A percentile compares a stretch with the other conserved stretches of the same genome.
Evolutionary conservation across 2,113 vertebrate genomes (phyloP).

Genomic region (Pangasianodon gigas): DNA sequence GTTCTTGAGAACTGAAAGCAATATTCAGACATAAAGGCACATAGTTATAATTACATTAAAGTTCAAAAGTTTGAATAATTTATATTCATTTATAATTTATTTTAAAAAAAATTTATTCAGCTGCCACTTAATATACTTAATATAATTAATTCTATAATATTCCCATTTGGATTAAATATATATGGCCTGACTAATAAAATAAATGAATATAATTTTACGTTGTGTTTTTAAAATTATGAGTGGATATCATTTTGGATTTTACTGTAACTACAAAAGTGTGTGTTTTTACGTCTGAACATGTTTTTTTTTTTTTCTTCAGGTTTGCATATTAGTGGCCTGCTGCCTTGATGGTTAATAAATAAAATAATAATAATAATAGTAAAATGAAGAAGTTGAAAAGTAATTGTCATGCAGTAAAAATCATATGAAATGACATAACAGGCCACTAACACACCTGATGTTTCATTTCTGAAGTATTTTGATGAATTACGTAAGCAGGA

Average conservation of each 20-base stretch:
- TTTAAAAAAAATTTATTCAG: neutral
- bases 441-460: neutral
- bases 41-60: no score
- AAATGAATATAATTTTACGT: neutral
- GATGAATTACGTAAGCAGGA: neutral
- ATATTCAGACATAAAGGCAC: no score
- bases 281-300: neutral
- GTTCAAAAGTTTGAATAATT: neutral
- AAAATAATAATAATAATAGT: neutral
- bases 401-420: neutral
- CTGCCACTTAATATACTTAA: no score
- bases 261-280: neutral
- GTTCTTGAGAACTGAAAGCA: no score
- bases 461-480: neutral
- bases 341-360: neutral
- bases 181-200: neutral
- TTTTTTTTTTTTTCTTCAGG: neutral
- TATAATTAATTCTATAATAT: neutral
- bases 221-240: no score
- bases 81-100: neutral
- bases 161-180: neutral
- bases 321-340: neutral
- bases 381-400: neutral
- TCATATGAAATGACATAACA: neutral
- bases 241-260: neutral